phyloP scores from a whole-genome alignment of 2,113 vertebrate genomes.

The Dipodomys ordii region DNA sequence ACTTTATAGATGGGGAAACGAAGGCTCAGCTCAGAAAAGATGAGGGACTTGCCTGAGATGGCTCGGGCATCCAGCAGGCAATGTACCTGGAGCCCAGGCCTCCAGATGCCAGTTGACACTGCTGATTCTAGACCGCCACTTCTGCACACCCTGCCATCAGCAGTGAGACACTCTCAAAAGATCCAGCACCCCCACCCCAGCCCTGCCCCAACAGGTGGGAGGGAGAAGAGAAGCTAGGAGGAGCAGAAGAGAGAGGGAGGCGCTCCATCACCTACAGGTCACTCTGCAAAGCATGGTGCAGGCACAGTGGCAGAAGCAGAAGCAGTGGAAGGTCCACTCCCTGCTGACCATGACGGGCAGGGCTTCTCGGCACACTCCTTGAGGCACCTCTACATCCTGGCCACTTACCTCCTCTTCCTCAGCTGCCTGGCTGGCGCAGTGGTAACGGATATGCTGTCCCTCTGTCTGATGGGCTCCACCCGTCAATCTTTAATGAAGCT shows the following conservation, averaged over 20 bases:
- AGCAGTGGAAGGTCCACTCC: constrained; percentile 96
- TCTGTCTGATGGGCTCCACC: constrained; percentile 77
- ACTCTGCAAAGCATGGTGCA: constrained; percentile 95
- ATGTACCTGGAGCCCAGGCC: background rate
- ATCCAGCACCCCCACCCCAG: background rate
- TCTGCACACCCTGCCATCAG: fast-evolving
- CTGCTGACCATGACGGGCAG: constrained; percentile 91
- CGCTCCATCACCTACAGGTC: constrained; percentile 93
- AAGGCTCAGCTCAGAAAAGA: background rate
- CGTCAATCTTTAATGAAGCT: constrained; percentile 88
- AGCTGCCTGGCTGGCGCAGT: constrained; percentile 85
- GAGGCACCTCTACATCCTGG: constrained; percentile 78
- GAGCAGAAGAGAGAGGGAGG: background rate
- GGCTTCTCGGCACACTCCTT: constrained; percentile 55
- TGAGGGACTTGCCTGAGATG: background rate
- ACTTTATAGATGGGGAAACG: background rate
- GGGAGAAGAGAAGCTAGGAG: too few species aligned
- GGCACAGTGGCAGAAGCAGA: constrained; percentile 95
- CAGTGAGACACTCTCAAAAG: background rate
- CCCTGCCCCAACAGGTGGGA: background rate
- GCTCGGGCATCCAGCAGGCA: fast-evolving
- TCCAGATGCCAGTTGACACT: fast-evolving
- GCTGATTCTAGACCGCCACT: background rate
- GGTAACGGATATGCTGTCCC: constrained; percentile 88
- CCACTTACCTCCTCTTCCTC: constrained; percentile 72